phyloP scores from a whole-genome alignment of 2,888 invertebrate species.

The Rotaria magnacalcarata region DNA sequence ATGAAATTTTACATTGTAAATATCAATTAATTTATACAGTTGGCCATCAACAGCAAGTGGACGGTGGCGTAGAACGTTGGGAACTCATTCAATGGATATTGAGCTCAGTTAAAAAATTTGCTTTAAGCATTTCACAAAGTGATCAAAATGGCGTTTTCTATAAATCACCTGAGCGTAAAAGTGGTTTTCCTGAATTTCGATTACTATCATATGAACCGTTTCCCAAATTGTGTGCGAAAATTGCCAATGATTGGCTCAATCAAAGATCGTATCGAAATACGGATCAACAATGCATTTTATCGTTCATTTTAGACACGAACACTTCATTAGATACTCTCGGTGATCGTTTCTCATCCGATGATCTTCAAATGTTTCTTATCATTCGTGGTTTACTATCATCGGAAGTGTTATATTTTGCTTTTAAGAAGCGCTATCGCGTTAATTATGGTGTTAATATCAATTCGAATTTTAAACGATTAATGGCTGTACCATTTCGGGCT shows the following conservation, averaged over 20 bases:
- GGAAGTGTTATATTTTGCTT: not conserved
- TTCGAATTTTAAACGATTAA: not conserved
- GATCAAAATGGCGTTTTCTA: not conserved
- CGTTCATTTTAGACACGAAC: not conserved
- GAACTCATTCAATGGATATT: not conserved
- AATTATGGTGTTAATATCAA: not conserved
- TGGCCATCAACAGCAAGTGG: not conserved
- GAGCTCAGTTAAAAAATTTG: not conserved
- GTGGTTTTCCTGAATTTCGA: conserved; percentile 3
- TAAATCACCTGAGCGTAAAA: not conserved
- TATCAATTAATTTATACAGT: conserved; percentile 22
- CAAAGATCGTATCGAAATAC: not conserved
- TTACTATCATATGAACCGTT: not conserved
- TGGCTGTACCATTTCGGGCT: not conserved
- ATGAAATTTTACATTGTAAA: conserved; percentile 30
- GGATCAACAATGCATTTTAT: not conserved
- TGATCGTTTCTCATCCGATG: not conserved
- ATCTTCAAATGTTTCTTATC: not conserved
- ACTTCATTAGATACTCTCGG: not conserved
- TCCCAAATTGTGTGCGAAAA: not conserved
- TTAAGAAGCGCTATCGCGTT: not conserved
- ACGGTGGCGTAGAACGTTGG: not conserved
- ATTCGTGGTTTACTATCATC: conserved; percentile 3
- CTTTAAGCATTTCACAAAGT: not conserved
- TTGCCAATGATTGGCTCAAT: not conserved